Evolutionary conservation across 2,888 invertebrate genomes (phyloP).

Genomic region (Pandemis heparana): DNA sequence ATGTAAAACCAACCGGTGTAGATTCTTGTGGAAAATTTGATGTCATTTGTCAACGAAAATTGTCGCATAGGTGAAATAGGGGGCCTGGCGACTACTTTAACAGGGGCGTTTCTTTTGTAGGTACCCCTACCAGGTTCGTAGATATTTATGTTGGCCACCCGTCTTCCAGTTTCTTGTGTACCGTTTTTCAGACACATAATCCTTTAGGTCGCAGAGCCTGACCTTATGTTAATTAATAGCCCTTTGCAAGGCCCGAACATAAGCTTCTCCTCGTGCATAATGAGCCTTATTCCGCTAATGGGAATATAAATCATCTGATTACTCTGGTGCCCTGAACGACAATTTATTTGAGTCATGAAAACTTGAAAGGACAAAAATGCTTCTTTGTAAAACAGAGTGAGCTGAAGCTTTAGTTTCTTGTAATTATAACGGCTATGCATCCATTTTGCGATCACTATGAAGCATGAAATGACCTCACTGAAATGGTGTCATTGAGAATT

Average conservation of each 20-base stretch:
- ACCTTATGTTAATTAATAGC: constrained; percentile 9
- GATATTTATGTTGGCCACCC: not conserved
- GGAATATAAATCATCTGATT: constrained; percentile 30
- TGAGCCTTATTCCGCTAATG: constrained; percentile 18
- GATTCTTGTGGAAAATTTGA: too few relatives aligned
- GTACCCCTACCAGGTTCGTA: not conserved
- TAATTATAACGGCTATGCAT: too few relatives aligned
- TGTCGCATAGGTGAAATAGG: too few relatives aligned
- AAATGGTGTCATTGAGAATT: too few relatives aligned
- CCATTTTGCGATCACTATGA: too few relatives aligned
- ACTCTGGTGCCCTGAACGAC: constrained; percentile 1
- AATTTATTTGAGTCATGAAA: constrained; percentile 11
- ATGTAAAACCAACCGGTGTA: too few relatives aligned
- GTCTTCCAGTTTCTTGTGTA: constrained; percentile 3
- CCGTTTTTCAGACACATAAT: not conserved
- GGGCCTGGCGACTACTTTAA: not conserved
- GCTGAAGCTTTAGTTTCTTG: too few relatives aligned
- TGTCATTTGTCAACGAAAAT: too few relatives aligned
- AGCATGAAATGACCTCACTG: too few relatives aligned
- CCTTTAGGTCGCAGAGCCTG: not conserved
- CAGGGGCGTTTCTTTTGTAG: not conserved
- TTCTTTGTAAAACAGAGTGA: too few relatives aligned
- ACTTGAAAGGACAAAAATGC: too few relatives aligned
- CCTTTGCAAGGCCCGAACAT: not conserved
- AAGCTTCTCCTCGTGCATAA: constrained; percentile 16